These are phyloP conservation scores for Odontamblyopus rebecca DNA, from an alignment of 2,797 vertebrate genomes.

Conservation along the genomic window DNA sequence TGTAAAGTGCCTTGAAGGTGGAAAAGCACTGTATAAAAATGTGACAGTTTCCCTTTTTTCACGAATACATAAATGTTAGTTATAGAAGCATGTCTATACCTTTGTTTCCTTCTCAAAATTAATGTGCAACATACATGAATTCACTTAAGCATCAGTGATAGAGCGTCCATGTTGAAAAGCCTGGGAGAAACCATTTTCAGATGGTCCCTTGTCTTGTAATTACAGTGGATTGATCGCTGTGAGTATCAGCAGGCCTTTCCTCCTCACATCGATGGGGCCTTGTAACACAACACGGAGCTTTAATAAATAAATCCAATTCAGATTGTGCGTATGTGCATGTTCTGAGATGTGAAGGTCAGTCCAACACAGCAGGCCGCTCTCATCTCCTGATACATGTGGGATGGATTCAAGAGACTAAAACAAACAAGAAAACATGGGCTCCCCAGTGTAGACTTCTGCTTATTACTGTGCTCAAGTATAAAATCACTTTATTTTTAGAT, in stretches of 20 bases:
- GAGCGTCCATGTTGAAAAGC: constrained; percentile 52
- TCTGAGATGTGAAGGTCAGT: constrained; percentile 50
- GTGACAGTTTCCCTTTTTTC: no score
- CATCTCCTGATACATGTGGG: constrained; percentile 13
- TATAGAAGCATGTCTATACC: not conserved
- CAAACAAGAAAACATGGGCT: not conserved
- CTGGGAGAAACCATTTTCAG: constrained; percentile 11
- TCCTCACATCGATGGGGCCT: constrained; percentile 25
- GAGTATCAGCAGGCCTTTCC: constrained; percentile 35
- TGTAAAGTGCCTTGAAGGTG: no score
- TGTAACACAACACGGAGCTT: constrained; percentile 34
- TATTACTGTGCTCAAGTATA: not conserved
- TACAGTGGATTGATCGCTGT: constrained; percentile 55
- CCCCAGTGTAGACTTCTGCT: not conserved
- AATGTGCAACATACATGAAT: not conserved
- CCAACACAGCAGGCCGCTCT: constrained; percentile 25
- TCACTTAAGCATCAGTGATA: constrained; percentile 37
- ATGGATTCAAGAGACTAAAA: constrained; percentile 17
- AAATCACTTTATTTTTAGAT: not conserved
- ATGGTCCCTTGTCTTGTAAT: constrained; percentile 47
- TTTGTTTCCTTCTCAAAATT: not conserved
- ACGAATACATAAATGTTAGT: not conserved
- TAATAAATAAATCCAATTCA: constrained; percentile 57
- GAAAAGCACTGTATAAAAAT: no score
- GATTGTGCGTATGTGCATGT: constrained; percentile 17